These are phyloP conservation scores for Luperina testacea DNA, from an alignment of 2,888 invertebrate species.

Conservation along the genomic window DNA sequence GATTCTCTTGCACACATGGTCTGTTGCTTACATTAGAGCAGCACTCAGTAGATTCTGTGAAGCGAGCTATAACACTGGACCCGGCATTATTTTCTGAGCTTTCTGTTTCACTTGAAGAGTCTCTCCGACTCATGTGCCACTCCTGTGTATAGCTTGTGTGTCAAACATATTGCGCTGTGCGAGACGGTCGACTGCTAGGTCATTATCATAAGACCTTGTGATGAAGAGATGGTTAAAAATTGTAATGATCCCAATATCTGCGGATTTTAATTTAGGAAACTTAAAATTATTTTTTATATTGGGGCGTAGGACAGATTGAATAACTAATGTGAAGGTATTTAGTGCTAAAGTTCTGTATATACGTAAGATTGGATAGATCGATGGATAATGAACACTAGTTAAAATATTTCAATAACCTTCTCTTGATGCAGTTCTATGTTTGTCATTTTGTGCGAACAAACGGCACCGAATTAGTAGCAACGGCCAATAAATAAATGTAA, in stretches of 20 bases:
- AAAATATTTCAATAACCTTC: constrained; percentile 72
- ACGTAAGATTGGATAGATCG: constrained; percentile 80
- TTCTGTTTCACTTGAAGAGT: constrained; percentile 29
- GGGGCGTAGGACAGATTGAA: constrained; percentile 78
- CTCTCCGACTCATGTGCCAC: constrained; percentile 26
- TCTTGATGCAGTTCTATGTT: constrained; percentile 73
- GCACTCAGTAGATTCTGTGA: constrained; percentile 65
- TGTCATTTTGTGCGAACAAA: constrained; percentile 78
- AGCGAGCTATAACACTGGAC: constrained; percentile 65
- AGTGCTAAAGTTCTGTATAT: constrained; percentile 84
- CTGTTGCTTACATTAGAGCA: constrained; percentile 66
- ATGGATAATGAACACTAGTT: constrained; percentile 66
- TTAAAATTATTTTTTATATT: constrained; percentile 83
- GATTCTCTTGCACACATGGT: constrained; percentile 78
- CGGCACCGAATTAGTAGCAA: constrained; percentile 86
- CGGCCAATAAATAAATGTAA: constrained; percentile 85
- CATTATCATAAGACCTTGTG: constrained; percentile 73
- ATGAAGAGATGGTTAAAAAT: constrained; percentile 74
- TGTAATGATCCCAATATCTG: constrained; percentile 75
- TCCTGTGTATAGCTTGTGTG: constrained; percentile 61
- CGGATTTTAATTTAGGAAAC: constrained; percentile 82
- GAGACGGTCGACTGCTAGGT: constrained; percentile 62
- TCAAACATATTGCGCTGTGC: constrained; percentile 60
- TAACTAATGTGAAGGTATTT: constrained; percentile 77
- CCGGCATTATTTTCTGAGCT: constrained; percentile 46